Percentiles rank a stretch among this genome's conserved stretches.
Conservation (phyloP, 2,797 vertebrate genomes). For the Neosilurus hyrtlii region DNA sequence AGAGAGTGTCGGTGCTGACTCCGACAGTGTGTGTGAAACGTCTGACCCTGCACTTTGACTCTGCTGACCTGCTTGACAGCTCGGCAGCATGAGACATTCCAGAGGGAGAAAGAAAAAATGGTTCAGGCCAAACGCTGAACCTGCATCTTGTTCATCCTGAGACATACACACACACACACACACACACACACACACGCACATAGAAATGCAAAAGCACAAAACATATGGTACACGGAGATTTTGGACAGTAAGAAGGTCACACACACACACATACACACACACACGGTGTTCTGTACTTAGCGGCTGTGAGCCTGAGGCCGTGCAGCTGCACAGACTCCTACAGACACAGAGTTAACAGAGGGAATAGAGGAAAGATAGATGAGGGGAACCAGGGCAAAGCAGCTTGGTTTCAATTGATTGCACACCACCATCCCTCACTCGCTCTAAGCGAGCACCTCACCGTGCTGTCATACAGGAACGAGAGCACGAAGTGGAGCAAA, state of each 20-base stretch:
- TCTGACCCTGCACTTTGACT: conserved; percentile 71
- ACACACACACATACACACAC: conserved; percentile 33
- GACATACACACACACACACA: neutral
- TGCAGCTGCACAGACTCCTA: conserved; percentile 42
- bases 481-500: neutral
- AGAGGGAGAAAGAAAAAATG: conserved; percentile 55
- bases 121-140: conserved; percentile 56
- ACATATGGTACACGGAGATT: conserved; percentile 12
- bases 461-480: conserved; percentile 40
- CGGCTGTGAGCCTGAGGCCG: conserved; percentile 56
- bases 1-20: conserved; percentile 57
- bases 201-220: neutral
- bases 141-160: conserved; percentile 38
- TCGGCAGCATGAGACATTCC: conserved; percentile 63
- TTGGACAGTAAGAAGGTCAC: neutral
- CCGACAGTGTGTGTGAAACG: conserved; percentile 53
- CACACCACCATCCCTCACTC: conserved; percentile 23
- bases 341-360: neutral
- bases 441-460: neutral
- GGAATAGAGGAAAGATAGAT: neutral
- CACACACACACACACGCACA: conserved; percentile 26
- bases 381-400: neutral
- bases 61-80: conserved; percentile 63
- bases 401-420: conserved; percentile 10
- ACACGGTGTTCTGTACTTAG: conserved; percentile 45